Conservation (phyloP, 2,888 invertebrate genomes). For the Lochmaea capreae region DNA sequence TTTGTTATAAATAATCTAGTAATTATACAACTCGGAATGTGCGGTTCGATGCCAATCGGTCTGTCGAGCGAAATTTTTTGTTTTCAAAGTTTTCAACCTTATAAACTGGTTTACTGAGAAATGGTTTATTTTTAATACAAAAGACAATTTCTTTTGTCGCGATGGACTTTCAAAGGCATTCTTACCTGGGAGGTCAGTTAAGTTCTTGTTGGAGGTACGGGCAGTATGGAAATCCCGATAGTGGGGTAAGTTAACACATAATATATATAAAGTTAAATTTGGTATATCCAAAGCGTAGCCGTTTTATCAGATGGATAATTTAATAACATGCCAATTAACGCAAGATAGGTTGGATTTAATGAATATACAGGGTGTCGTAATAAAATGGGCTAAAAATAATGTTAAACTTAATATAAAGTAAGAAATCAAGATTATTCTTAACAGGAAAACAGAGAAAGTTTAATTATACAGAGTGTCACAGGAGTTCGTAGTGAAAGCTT, state of each 20-base stretch:
- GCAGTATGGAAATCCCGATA: constrained; percentile 52
- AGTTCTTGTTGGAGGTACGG: constrained; percentile 49
- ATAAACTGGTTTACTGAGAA: neutral
- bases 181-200: constrained; percentile 43
- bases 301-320: no score
- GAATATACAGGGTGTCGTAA: neutral
- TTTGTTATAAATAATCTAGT: constrained; percentile 17
- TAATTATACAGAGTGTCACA: no score
- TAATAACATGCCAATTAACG: no score
- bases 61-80: constrained; percentile 4
- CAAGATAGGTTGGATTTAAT: no score
- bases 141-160: neutral
- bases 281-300: no score
- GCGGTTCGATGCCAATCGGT: constrained; percentile 7
- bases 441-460: no score
- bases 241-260: constrained; percentile 51
- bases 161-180: constrained; percentile 54
- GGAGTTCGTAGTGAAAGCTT: no score
- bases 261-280: no score
- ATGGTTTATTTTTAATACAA: constrained; percentile 22
- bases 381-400: no score
- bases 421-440: no score
- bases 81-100: neutral
- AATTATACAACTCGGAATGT: neutral
- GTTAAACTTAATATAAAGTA: no score